These are phyloP conservation scores for Castor canadensis DNA, from an alignment of 2,113 vertebrate genomes.

Conservation along the genomic window DNA sequence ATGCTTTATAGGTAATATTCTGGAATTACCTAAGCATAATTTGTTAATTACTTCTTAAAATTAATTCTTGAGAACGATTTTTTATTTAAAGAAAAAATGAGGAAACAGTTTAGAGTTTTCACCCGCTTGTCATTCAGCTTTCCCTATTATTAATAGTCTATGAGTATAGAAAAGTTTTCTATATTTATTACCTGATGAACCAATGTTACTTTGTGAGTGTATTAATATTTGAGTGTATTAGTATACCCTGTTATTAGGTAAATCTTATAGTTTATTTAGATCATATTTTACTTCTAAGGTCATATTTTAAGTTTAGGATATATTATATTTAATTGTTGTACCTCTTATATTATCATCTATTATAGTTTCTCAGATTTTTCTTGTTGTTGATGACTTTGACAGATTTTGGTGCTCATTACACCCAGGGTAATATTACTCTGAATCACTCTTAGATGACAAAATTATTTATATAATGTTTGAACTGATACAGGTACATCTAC, in stretches of 20 bases:
- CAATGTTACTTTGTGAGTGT: background rate
- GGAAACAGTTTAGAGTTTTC: background rate
- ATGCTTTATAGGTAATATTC: background rate
- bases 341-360: background rate
- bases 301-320: no score
- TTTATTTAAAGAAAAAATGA: background rate
- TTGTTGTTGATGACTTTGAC: background rate
- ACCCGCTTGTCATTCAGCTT: background rate
- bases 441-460: background rate
- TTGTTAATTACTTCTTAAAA: background rate
- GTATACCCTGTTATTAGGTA: background rate
- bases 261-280: background rate
- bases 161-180: no score
- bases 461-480: background rate
- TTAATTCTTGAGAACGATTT: no score
- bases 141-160: background rate
- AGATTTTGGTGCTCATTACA: background rate
- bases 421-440: background rate
- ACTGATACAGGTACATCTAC: background rate
- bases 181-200: no score
- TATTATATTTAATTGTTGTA: background rate
- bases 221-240: background rate
- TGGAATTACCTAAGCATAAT: background rate
- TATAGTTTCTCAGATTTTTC: background rate
- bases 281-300: background rate